These are phyloP conservation scores for Ashinkailepas kermadecensis DNA, from an alignment of 2,888 invertebrate genomes.

Conservation along the genomic window DNA sequence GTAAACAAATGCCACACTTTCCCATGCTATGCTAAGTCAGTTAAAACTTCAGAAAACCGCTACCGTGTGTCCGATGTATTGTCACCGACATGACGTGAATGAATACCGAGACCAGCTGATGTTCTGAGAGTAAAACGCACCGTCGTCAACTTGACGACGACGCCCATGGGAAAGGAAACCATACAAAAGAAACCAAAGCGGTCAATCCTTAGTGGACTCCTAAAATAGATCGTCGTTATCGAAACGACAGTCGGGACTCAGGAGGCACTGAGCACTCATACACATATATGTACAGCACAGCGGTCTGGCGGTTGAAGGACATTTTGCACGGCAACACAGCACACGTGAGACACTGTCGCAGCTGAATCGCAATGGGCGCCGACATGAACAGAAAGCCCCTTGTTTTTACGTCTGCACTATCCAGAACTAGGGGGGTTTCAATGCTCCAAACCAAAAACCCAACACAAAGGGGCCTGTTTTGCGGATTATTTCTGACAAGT, in stretches of 20 bases:
- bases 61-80: conserved; percentile 23
- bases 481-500: background rate
- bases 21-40: background rate
- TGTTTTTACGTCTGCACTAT: conserved; percentile 6
- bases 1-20: background rate
- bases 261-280: background rate
- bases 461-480: background rate
- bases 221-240: background rate
- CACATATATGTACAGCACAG: background rate
- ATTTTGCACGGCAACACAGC: conserved; percentile 7
- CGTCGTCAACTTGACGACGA: background rate
- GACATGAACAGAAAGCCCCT: conserved; percentile 12
- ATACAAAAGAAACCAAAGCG: background rate
- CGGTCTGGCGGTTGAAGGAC: background rate
- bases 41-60: background rate
- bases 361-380: background rate
- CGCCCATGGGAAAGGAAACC: background rate
- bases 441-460: background rate
- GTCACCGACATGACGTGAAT: conserved; percentile 1
- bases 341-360: conserved; percentile 18
- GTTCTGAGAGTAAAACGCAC: background rate
- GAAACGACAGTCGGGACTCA: background rate
- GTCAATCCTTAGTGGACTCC: background rate
- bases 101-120: too few relatives aligned
- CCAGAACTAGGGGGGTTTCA: conserved; percentile 7